These are phyloP conservation scores for Eurois occulta DNA, from an alignment of 2,888 invertebrate genomes.

Conservation along the genomic window DNA sequence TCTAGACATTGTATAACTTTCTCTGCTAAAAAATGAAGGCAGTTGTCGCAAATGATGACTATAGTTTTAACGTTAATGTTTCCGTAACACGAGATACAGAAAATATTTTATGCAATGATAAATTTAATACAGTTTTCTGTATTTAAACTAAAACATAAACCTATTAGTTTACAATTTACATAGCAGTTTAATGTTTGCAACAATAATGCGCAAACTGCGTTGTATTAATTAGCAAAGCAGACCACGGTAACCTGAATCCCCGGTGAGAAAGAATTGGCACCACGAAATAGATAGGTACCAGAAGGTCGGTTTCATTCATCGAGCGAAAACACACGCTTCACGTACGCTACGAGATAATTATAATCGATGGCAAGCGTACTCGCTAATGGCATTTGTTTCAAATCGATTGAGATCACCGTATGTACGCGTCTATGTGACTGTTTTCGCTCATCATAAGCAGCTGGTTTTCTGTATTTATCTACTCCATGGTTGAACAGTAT, in stretches of 20 bases:
- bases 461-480: conserved; percentile 18
- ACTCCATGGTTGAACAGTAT: conserved; percentile 31
- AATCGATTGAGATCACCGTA: neutral
- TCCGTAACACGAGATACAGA: conserved; percentile 7
- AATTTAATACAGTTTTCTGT: conserved; percentile 1
- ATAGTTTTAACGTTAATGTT: conserved; percentile 4
- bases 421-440: neutral
- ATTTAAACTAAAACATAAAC: neutral
- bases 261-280: conserved; percentile 47
- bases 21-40: neutral
- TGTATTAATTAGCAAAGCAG: conserved; percentile 61
- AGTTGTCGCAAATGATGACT: neutral
- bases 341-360: neutral
- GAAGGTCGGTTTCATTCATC: conserved; percentile 1
- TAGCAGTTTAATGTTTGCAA: conserved; percentile 26
- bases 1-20: conserved; percentile 20
- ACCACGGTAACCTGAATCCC: conserved; percentile 59
- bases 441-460: neutral
- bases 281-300: neutral
- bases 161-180: neutral
- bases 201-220: conserved; percentile 44
- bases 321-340: neutral
- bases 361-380: neutral
- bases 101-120: neutral
- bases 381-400: neutral